phyloP scores from a whole-genome alignment of 2,888 invertebrate species.

The Callyntrura sp. region DNA sequence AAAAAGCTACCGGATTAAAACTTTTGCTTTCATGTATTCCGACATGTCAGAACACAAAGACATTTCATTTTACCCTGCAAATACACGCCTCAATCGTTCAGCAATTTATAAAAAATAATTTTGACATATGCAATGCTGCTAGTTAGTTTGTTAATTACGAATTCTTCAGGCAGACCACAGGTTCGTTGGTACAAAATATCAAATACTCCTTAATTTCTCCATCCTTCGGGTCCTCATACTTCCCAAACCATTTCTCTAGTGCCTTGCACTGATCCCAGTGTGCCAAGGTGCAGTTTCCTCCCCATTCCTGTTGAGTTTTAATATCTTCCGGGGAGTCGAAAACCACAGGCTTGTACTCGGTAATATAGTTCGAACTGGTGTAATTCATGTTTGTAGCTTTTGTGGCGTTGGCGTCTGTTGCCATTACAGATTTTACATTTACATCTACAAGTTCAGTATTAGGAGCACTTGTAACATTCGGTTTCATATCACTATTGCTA shows the following conservation, averaged over 20 bases:
- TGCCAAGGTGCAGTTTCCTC: slow-evolving; percentile 69
- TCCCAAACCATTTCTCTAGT: slow-evolving; percentile 63
- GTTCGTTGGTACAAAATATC: slow-evolving; percentile 72
- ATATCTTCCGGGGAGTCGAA: slow-evolving; percentile 64
- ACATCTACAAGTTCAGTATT: not conserved
- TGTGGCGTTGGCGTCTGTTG: not conserved
- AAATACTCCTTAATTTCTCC: slow-evolving; percentile 56
- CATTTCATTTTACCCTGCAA: no score
- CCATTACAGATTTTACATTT: not conserved
- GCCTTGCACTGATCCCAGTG: slow-evolving; percentile 73
- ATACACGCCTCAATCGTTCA: no score
- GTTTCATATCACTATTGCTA: not conserved
- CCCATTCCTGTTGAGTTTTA: slow-evolving; percentile 75
- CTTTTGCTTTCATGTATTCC: no score
- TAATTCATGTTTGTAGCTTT: slow-evolving; percentile 2
- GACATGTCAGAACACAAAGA: no score
- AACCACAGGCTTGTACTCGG: slow-evolving; percentile 40
- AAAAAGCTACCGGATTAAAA: no score
- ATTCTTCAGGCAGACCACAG: slow-evolving; percentile 75
- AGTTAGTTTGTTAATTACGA: not conserved
- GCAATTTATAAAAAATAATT: no score
- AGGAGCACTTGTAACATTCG: not conserved
- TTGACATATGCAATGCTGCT: no score
- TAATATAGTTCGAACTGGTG: slow-evolving; percentile 32
- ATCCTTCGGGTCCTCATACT: slow-evolving; percentile 59